These are phyloP conservation scores for Sarcophaga carnaria DNA, from an alignment of 2,888 invertebrate genomes.

Conservation along the genomic window DNA sequence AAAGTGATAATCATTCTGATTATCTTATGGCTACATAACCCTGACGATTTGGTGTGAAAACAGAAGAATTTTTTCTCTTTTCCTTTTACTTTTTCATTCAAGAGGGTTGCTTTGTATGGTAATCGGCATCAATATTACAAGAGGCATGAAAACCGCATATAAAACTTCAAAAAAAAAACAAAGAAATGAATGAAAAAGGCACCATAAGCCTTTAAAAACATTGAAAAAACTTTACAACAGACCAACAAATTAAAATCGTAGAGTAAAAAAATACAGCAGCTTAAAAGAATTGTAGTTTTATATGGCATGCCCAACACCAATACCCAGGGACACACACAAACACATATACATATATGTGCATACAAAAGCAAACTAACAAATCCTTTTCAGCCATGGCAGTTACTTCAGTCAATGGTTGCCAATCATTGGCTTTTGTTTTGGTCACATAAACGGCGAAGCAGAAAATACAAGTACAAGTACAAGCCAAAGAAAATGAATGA, in stretches of 20 bases:
- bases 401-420: constrained; percentile 51
- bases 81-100: too few relatives aligned
- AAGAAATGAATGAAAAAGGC: background rate
- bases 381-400: constrained; percentile 21
- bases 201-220: constrained; percentile 14
- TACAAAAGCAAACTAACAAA: background rate
- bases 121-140: constrained; percentile 45
- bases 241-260: constrained; percentile 52
- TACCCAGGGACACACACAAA: constrained; percentile 27
- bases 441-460: constrained; percentile 28
- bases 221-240: constrained; percentile 26
- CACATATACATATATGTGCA: background rate
- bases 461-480: constrained; percentile 5
- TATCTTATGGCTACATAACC: constrained; percentile 20
- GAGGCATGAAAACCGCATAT: constrained; percentile 46
- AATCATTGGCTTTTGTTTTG: constrained; percentile 62
- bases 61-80: background rate
- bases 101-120: background rate
- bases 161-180: background rate
- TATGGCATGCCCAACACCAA: constrained; percentile 4
- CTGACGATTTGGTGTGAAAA: constrained; percentile 9
- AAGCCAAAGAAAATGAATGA: constrained; percentile 24
- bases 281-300: constrained; percentile 32
- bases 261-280: constrained; percentile 61
- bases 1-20: constrained; percentile 47